phyloP scores from a whole-genome alignment of 1,140 invertebrate species.

The Drosophila sucinea region DNA sequence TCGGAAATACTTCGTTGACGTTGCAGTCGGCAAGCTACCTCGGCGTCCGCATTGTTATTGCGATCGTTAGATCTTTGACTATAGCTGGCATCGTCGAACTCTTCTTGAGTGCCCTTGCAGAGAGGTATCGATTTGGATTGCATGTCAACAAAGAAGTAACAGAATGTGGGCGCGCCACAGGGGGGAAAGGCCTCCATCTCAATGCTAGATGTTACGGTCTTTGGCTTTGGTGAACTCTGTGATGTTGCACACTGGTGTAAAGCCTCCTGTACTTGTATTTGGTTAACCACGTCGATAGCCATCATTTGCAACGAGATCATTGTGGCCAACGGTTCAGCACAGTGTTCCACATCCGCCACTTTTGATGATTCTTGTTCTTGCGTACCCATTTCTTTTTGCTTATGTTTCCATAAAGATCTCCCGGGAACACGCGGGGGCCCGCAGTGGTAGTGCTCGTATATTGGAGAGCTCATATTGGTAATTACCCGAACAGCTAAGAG shows the following conservation, averaged over 20 bases:
- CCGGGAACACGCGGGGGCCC: slow-evolving; percentile 39
- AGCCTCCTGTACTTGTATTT: slow-evolving; percentile 54
- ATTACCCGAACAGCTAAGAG: slow-evolving; percentile 60
- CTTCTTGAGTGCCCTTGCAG: slow-evolving; percentile 44
- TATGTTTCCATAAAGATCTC: slow-evolving; percentile 39
- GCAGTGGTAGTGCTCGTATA: slow-evolving; percentile 67
- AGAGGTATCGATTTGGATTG: slow-evolving; percentile 40
- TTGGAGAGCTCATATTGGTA: slow-evolving; percentile 64
- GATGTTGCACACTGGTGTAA: slow-evolving; percentile 52
- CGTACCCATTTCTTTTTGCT: slow-evolving; percentile 19
- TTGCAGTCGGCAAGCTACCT: slow-evolving; percentile 10
- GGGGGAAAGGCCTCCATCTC: slow-evolving; percentile 39
- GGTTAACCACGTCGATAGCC: slow-evolving; percentile 55
- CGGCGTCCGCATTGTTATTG: slow-evolving; percentile 42
- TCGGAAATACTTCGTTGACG: slow-evolving; percentile 70
- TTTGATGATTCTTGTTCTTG: slow-evolving; percentile 43
- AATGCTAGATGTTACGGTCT: slow-evolving; percentile 35
- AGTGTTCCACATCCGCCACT: slow-evolving; percentile 30
- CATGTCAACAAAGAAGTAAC: slow-evolving; percentile 67
- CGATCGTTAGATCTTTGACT: slow-evolving; percentile 46
- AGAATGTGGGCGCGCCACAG: slow-evolving; percentile 48
- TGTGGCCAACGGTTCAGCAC: slow-evolving; percentile 57
- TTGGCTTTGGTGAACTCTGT: slow-evolving; percentile 40
- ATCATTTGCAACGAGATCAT: slow-evolving; percentile 62
- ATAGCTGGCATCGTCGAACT: slow-evolving; percentile 24